Conservation (phyloP, 2,113 vertebrate genomes). For the Rattus rattus region DNA sequence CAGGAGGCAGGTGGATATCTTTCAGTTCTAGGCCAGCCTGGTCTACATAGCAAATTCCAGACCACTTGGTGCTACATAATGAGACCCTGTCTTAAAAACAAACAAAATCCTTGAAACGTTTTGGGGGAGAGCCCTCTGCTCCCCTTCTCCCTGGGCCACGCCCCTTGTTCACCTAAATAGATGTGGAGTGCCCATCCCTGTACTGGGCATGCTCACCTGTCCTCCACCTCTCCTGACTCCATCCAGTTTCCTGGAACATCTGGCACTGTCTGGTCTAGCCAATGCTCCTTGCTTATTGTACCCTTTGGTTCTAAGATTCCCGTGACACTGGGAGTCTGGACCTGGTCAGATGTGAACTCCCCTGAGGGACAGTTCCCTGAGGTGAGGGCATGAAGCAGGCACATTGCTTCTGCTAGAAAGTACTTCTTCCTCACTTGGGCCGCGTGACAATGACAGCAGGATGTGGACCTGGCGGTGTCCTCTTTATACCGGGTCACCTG, state of each 20-base stretch:
- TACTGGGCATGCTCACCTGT: accelerated
- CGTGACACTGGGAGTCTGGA: not conserved
- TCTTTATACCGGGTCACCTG: not conserved
- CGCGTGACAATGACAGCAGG: not conserved
- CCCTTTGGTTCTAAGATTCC: accelerated
- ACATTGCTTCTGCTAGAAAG: not conserved
- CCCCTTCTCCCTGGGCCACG: accelerated
- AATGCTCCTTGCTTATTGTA: accelerated
- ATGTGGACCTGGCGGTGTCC: not conserved
- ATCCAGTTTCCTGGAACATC: accelerated
- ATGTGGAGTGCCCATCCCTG: accelerated
- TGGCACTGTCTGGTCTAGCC: not conserved
- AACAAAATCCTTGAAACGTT: not conserved
- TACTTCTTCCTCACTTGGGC: not conserved
- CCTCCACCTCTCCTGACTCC: not conserved
- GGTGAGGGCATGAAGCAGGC: not conserved
- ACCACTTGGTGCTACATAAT: not conserved
- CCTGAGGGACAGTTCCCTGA: no score
- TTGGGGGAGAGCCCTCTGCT: no score
- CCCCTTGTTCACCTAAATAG: not conserved
- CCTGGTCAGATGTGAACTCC: not conserved
- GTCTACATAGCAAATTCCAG: not conserved
- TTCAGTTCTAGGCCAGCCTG: not conserved
- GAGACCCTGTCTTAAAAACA: not conserved
- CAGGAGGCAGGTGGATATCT: not conserved